Evolutionary conservation across 2,113 vertebrate species (phyloP), one percentile per base, ranked within the genome.

Genomic region (Ictidomys tridecemlineatus): DNA sequence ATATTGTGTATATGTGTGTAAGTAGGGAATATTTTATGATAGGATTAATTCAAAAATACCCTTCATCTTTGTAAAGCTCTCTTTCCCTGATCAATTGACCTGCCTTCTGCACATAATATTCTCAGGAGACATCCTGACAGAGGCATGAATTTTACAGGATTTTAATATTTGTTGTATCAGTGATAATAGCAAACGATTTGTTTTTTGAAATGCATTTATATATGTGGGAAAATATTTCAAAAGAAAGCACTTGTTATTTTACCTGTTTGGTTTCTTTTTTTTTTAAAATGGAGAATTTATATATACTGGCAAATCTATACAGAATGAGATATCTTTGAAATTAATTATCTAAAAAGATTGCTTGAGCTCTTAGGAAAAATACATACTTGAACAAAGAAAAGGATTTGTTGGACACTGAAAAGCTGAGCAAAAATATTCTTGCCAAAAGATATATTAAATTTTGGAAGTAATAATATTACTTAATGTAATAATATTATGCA

Each of bases 271-370:
- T 63, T 63, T 63, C 20, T 74, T 79, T 67, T 63, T 76, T 63
- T 37, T 90, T 42, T 39, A 39, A 6, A 74, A 42, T 17, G 76
- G 48, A 73, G 26, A 51, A 84, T 74, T 92, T 97, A 73, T 61
- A 16, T 74, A 80, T 82, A 63, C 8, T 88, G 67, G 13, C 58
- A 78, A 87, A 58, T 80, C 65, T 58, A 5, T 3, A 20, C 85
- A 13, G 24, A 91, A 56, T 82, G 32, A 93, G 51, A 48, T 78
- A 67, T 51, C 13, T 83, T 85, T 89, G 53, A 84, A 92, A 86
- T 79, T 82, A 83, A 85, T 93, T 96, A 88, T 67, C 32, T 76
- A 61, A 95, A 93, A 94, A 91, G 9, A 30, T 65, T 85, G 51
- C 56, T 87, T 96, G 26, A 79, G 51, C 13, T 85, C 20, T 91